Evolutionary conservation across 2,113 vertebrate species (phyloP), one percentile per base, ranked within the genome.

Genomic region (Mormyrus iriodes): DNA sequence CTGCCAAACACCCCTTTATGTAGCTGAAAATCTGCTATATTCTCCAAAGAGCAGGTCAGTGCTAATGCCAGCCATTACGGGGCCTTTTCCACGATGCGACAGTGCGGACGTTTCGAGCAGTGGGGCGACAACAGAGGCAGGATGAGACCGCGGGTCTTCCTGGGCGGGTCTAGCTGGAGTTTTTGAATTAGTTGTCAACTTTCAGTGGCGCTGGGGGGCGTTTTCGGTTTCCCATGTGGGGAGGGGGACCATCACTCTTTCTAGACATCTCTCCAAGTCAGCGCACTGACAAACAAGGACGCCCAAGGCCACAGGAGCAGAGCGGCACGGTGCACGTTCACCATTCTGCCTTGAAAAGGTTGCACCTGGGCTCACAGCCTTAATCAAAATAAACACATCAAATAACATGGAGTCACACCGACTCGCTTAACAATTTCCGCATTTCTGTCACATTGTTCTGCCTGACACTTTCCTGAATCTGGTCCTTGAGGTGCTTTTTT

Each of bases 11-110:
- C 8, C 65, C 90, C 91, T 90, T 90, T 89, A 91, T 93, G 90
- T 90, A 90, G 89, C 90, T 91, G 85, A 88, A 92, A 87, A 91
- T 88, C 69, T 91, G 89, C 91, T 91, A 73, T 89, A 58, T 88
- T 79, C 88, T 53, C 88, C 27, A 27, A 13, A 87, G 73, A 88
- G 55, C 86, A 88, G 48, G 79, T 17, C 35, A 44, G 88, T 87
- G 87, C 88, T 90, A 90, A 92, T 93, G 90, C 87, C 79, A 88
- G 89, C 83, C 87, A 92, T 91, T 89, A 92, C 86, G 48, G 83
- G 73, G 90, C 89, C 88, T 88, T 53, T 90, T 88, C 53, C 89
- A 86, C 85, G 88, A 90, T 90, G 90, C 86, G 92, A 91, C 91
- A 93, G 89, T 58, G 49, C 39, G 85, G 89, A 85, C 86, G 88